Percentiles rank a stretch among this genome's conserved stretches.
Evolutionary conservation across 2,888 invertebrate species (phyloP).

Genomic region (Pammene aurita): DNA sequence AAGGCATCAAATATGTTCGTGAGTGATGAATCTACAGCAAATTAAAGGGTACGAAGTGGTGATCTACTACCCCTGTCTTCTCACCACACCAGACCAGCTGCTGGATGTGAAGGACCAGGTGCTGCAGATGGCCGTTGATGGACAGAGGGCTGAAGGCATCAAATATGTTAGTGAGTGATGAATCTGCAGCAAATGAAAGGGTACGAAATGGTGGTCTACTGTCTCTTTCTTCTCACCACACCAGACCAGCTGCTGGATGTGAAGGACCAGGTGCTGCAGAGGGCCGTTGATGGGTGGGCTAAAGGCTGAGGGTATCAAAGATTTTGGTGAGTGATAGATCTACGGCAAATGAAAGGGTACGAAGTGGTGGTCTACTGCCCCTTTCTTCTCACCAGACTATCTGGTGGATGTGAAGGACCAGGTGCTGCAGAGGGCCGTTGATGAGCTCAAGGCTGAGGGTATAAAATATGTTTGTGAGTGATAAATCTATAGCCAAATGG

Average conservation of each 20-base stretch:
- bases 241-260: conserved; percentile 85
- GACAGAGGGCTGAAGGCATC: conserved; percentile 89
- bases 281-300: conserved; percentile 91
- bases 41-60: too few species aligned
- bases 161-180: conserved; percentile 88
- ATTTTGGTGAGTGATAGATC: conserved; percentile 87
- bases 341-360: too few species aligned
- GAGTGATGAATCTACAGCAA: too few species aligned
- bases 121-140: conserved; percentile 91
- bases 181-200: too few species aligned
- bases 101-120: conserved; percentile 87
- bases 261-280: conserved; percentile 88
- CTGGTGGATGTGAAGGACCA: conserved; percentile 86
- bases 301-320: conserved; percentile 90
- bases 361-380: too few species aligned
- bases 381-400: conserved; percentile 89
- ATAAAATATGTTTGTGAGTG: too few species aligned
- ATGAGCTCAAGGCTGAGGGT: too few species aligned
- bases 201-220: too few species aligned
- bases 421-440: conserved; percentile 86
- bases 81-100: conserved; percentile 86
- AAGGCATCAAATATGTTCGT: conserved; percentile 92
- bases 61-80: conserved; percentile 95
- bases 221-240: conserved; percentile 92
- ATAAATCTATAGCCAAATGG: too few species aligned